Evolutionary conservation across 1,140 invertebrate species (phyloP).

Genomic region (Brachionus angularis): DNA sequence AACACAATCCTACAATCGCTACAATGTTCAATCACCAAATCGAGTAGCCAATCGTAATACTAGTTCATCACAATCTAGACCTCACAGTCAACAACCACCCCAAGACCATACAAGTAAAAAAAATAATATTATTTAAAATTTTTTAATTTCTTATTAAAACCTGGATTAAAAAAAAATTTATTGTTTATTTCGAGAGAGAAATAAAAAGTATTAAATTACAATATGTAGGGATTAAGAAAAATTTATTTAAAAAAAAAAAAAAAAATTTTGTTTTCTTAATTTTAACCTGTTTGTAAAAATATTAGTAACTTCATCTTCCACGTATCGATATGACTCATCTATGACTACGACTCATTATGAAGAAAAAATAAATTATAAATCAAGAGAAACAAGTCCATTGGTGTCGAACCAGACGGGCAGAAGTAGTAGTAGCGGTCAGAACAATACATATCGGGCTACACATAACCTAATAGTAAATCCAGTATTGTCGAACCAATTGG

Average conservation of each 20-base stretch:
- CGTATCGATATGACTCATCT: slow-evolving; percentile 36
- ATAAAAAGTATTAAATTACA: no score
- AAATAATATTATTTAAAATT: no score
- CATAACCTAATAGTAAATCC: no score
- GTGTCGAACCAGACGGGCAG: background rate
- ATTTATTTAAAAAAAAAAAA: background rate
- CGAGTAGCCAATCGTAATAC: background rate
- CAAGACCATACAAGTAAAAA: no score
- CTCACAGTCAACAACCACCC: slow-evolving; percentile 1
- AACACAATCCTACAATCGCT: slow-evolving; percentile 24
- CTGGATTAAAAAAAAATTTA: no score
- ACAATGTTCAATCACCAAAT: slow-evolving; percentile 15
- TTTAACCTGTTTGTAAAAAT: background rate
- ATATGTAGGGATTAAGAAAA: no score
- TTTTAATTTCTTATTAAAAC: no score
- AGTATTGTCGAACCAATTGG: slow-evolving; percentile 18
- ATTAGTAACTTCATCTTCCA: background rate
- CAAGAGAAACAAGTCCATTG: background rate
- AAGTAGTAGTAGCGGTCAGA: slow-evolving; percentile 11
- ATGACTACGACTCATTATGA: no score
- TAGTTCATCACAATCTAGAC: background rate
- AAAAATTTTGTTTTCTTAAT: background rate
- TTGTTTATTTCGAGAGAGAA: no score
- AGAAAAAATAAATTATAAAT: no score
- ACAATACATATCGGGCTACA: no score